Conservation (phyloP, 2,113 vertebrate species). For the Thermophis baileyi region DNA sequence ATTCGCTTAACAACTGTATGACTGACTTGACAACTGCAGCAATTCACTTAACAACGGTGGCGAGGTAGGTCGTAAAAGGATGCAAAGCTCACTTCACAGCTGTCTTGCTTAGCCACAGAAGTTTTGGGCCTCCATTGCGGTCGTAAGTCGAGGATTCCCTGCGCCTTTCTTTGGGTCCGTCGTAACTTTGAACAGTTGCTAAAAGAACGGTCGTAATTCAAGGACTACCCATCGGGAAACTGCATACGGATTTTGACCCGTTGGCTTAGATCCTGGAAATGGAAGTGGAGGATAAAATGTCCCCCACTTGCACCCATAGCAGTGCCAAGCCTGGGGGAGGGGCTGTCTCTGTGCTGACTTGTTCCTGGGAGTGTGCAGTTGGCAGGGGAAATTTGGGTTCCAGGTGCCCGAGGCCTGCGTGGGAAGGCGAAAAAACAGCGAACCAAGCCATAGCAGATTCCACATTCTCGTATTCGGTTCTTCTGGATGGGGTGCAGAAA, state of each 20-base stretch:
- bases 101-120: too few relatives aligned
- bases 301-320: neutral
- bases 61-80: too few relatives aligned
- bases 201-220: too few relatives aligned
- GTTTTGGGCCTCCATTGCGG: too few relatives aligned
- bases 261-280: neutral
- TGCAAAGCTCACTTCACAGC: too few relatives aligned
- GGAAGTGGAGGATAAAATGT: neutral
- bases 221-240: too few relatives aligned
- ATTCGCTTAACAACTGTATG: too few relatives aligned
- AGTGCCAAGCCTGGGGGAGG: neutral
- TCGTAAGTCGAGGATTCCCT: too few relatives aligned
- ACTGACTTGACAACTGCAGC: too few relatives aligned
- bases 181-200: too few relatives aligned
- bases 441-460: neutral
- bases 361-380: neutral
- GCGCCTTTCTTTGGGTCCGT: too few relatives aligned
- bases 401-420: neutral
- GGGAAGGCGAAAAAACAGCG: neutral
- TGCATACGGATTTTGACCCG: neutral
- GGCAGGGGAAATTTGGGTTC: neutral
- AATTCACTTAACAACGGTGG: fast-evolving
- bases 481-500: fast-evolving
- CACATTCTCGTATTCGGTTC: too few relatives aligned
- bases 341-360: neutral